These are phyloP conservation scores for Cyrtonyx montezumae DNA, from an alignment of 2,113 vertebrate species.

Conservation along the genomic window DNA sequence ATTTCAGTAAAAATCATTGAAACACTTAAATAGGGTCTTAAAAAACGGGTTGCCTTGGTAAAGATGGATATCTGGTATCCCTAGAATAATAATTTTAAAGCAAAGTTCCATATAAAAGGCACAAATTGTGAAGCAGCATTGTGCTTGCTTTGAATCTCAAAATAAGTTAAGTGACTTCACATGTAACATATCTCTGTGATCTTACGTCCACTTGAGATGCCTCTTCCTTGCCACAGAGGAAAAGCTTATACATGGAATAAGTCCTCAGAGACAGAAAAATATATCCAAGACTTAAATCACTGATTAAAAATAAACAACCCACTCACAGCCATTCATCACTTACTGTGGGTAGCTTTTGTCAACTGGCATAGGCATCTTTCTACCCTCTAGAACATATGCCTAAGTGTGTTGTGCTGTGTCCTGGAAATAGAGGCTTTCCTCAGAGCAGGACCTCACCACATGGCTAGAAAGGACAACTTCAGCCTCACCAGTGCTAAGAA, in stretches of 20 bases:
- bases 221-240: neutral
- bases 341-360: neutral
- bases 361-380: rapidly evolving
- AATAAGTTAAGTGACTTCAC: neutral
- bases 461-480: neutral
- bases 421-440: neutral
- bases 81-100: conserved; percentile 6
- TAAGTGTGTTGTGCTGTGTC: rapidly evolving
- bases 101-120: neutral
- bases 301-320: neutral
- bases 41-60: conserved; percentile 32
- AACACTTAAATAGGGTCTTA: conserved; percentile 40
- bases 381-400: no score
- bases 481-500: neutral
- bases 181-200: neutral
- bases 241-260: neutral
- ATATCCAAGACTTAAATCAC: neutral
- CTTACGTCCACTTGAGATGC: neutral
- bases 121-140: neutral
- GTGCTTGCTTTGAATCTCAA: neutral
- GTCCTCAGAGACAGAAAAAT: neutral
- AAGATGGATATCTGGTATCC: conserved; percentile 26
- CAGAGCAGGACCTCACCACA: neutral
- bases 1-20: conserved; percentile 36
- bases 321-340: neutral